Conservation (phyloP, 2,888 invertebrate genomes). For the Bombylius major region DNA sequence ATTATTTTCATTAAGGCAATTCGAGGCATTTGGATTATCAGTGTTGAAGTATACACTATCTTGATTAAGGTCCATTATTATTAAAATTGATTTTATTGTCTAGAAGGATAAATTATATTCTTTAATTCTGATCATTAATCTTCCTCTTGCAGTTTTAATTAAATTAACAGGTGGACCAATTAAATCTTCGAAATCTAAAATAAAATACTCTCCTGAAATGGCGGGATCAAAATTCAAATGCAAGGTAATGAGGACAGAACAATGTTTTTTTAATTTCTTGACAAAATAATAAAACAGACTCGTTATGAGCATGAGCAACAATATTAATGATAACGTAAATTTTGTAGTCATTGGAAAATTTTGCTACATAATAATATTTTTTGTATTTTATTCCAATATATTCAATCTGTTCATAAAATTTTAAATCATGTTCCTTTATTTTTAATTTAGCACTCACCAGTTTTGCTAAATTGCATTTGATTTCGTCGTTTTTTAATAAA, state of each 20-base stretch:
- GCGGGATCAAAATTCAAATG: slow-evolving; percentile 1
- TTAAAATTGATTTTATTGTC: neutral
- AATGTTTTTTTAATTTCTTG: neutral
- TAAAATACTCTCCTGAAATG: neutral
- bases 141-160: slow-evolving; percentile 1
- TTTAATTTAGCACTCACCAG: slow-evolving; percentile 9
- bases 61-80: too few species aligned
- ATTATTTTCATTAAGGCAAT: too few species aligned
- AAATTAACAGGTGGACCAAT: slow-evolving; percentile 1
- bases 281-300: slow-evolving; percentile 1
- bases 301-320: slow-evolving; percentile 1
- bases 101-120: slow-evolving; percentile 1
- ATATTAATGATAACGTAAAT: slow-evolving; percentile 10
- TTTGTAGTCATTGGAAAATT: slow-evolving; percentile 6
- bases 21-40: too few species aligned
- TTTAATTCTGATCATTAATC: slow-evolving; percentile 1
- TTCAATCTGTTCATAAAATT: slow-evolving; percentile 4
- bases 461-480: slow-evolving; percentile 5
- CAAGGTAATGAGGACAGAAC: neutral
- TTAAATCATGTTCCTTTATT: slow-evolving; percentile 1
- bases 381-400: slow-evolving; percentile 8
- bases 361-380: slow-evolving; percentile 7
- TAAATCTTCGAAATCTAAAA: neutral
- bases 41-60: too few species aligned
- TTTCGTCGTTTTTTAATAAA: slow-evolving; percentile 2